Evolutionary conservation across 2,113 vertebrate genomes (phyloP).

Genomic region (Melanostigma gelatinosum): DNA sequence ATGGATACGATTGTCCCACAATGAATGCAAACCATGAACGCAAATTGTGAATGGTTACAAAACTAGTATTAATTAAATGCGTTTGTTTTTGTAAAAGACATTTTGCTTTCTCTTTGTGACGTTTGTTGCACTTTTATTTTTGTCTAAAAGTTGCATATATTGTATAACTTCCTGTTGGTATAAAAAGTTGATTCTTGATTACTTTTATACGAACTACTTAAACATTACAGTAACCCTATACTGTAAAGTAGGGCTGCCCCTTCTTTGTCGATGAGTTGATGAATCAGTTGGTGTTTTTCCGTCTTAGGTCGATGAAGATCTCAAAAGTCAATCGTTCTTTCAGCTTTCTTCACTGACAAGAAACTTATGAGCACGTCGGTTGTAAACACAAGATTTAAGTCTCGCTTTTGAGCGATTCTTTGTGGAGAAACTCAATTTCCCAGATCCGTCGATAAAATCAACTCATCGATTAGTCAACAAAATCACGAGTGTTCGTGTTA

Average conservation of each 20-base stretch:
- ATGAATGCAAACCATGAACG: constrained; percentile 6
- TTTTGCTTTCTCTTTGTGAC: neutral
- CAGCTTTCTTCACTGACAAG: no score
- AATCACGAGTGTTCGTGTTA: no score
- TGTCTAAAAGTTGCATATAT: neutral
- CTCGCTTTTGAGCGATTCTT: neutral
- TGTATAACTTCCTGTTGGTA: neutral
- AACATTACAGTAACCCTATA: neutral
- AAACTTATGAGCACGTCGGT: no score
- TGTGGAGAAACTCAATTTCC: neutral
- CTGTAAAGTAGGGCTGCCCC: neutral
- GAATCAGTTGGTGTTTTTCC: neutral
- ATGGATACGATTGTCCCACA: constrained; percentile 12
- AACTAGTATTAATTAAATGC: neutral
- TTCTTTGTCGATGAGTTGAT: neutral
- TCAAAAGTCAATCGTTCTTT: neutral
- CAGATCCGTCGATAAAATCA: neutral
- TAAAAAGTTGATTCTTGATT: neutral
- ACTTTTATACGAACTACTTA: neutral
- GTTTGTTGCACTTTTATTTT: neutral
- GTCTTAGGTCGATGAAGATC: neutral
- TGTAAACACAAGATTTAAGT: no score
- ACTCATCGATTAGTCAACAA: neutral
- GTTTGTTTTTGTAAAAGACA: neutral
- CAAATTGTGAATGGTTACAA: neutral